phyloP scores from a whole-genome alignment of 2,113 vertebrate species.

The Pavo muticus region DNA sequence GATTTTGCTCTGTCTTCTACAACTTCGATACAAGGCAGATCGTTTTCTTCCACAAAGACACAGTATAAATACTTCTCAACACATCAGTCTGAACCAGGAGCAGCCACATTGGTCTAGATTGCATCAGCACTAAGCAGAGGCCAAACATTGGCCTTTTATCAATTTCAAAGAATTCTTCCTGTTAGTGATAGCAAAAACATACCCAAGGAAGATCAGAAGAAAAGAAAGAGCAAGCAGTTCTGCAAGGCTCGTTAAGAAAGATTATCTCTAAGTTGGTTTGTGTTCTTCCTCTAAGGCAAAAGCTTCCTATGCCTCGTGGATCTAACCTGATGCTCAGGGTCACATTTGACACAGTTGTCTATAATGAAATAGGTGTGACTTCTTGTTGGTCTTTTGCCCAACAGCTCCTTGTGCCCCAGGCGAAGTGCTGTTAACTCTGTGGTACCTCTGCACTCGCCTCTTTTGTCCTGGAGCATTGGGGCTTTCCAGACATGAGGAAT shows the following conservation, averaged over 20 bases:
- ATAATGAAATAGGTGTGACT: neutral
- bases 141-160: neutral
- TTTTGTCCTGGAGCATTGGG: neutral
- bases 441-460: neutral
- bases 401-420: neutral
- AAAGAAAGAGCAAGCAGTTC: neutral
- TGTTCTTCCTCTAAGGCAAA: neutral
- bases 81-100: neutral
- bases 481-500: neutral
- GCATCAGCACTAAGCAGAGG: neutral
- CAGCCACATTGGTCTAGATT: neutral
- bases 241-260: neutral
- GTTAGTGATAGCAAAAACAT: neutral
- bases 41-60: neutral
- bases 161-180: neutral
- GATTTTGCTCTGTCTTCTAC: neutral
- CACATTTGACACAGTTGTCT: neutral
- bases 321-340: neutral
- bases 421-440: neutral
- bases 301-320: neutral
- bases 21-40: neutral
- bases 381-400: neutral
- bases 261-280: neutral
- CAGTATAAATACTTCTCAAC: neutral
- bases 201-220: neutral